A percentile compares a stretch with the other conserved stretches of the same genome.
Conservation (phyloP, 2,888 invertebrate genomes). For the Argyra leucocephala region DNA sequence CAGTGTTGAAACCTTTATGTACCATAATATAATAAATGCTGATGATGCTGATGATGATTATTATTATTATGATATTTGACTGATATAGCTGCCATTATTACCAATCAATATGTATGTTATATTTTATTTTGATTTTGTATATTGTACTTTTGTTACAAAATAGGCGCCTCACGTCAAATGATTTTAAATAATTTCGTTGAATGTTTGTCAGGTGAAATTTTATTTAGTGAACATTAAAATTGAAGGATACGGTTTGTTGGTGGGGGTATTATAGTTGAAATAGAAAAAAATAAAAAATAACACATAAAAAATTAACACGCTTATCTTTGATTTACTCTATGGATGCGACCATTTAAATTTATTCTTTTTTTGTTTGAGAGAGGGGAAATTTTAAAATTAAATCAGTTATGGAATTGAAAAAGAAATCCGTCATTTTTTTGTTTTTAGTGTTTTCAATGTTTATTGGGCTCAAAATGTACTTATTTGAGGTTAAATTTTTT, state of each 20-base stretch:
- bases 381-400: background rate
- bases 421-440: background rate
- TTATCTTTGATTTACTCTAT: constrained; percentile 2
- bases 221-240: background rate
- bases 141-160: background rate
- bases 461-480: background rate
- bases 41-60: too few relatives aligned
- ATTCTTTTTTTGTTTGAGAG: background rate
- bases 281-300: background rate
- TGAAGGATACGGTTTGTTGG: background rate
- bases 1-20: too few relatives aligned
- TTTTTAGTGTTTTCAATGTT: too few relatives aligned
- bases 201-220: background rate
- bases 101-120: too few relatives aligned
- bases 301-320: constrained; percentile 2
- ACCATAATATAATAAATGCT: too few relatives aligned
- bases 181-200: background rate
- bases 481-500: background rate
- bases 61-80: too few relatives aligned
- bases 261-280: too few relatives aligned
- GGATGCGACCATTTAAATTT: background rate
- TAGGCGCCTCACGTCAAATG: background rate
- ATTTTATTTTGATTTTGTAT: too few relatives aligned
- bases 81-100: too few relatives aligned
- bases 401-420: constrained; percentile 6